Conservation (phyloP, 2,113 vertebrate genomes). For the Oceanodroma tethys region DNA sequence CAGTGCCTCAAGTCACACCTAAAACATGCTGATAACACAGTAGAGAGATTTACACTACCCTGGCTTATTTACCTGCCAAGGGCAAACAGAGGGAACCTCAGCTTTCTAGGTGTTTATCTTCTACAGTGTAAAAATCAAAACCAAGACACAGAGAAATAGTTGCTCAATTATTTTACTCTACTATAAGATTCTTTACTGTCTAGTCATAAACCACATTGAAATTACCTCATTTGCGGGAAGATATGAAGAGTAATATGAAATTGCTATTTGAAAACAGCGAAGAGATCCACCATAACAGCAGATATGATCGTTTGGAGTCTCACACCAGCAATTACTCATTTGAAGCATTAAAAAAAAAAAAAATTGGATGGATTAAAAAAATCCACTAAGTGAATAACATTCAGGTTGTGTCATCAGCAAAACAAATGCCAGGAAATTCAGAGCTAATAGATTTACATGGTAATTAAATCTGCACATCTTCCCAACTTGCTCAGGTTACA, state of each 20-base stretch:
- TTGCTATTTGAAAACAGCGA: background rate
- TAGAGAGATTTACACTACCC: background rate
- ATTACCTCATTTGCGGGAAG: background rate
- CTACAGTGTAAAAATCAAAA: background rate
- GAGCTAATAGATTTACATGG: background rate
- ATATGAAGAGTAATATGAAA: background rate
- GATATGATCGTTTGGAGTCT: background rate
- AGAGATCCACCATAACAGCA: background rate
- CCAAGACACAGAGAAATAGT: background rate
- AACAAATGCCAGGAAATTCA: slow-evolving; percentile 2
- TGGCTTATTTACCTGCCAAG: background rate
- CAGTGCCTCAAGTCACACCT: background rate
- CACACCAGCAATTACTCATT: background rate
- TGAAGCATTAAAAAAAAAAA: background rate
- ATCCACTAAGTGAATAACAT: background rate
- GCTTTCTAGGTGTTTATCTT: background rate
- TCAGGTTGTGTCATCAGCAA: background rate
- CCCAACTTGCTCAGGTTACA: slow-evolving; percentile 35
- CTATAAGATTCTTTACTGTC: background rate
- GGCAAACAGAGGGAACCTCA: background rate
- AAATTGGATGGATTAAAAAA: background rate
- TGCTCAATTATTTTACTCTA: background rate
- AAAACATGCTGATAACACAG: background rate
- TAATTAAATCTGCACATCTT: slow-evolving; percentile 28
- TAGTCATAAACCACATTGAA: background rate